phyloP scores from a whole-genome alignment of 2,888 invertebrate species.

The Hirtodrosophila cameraria region DNA sequence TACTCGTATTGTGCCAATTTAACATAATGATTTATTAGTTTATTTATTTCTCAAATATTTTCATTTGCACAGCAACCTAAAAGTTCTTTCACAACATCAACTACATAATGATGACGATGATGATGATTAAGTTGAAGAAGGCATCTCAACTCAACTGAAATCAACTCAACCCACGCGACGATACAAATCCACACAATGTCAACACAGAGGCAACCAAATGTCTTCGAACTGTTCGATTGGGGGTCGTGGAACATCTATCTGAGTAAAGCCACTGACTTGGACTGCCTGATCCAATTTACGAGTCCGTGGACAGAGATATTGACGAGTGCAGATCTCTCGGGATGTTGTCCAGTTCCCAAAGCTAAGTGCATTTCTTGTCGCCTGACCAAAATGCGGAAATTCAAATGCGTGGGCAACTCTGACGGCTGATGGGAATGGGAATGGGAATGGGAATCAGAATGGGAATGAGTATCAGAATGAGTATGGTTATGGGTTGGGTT shows the following conservation, averaged over 20 bases:
- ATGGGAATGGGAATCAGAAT: slow-evolving; percentile 9
- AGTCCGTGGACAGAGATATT: slow-evolving; percentile 62
- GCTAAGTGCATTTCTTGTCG: slow-evolving; percentile 51
- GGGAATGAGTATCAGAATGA: neutral
- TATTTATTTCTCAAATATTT: slow-evolving; percentile 75
- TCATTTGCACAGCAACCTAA: slow-evolving; percentile 44
- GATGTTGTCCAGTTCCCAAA: slow-evolving; percentile 2
- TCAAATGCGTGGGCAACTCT: slow-evolving; percentile 69
- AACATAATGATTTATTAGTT: slow-evolving; percentile 76
- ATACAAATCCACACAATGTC: slow-evolving; percentile 48
- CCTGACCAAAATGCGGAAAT: slow-evolving; percentile 66
- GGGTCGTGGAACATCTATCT: slow-evolving; percentile 37
- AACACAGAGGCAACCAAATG: slow-evolving; percentile 38
- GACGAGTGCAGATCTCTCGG: slow-evolving; percentile 29
- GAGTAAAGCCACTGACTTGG: slow-evolving; percentile 51
- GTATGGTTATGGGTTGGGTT: too few species aligned
- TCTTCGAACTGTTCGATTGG: slow-evolving; percentile 56
- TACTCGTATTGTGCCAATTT: slow-evolving; percentile 67
- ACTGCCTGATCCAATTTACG: slow-evolving; percentile 60
- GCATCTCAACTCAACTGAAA: neutral
- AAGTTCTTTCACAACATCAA: slow-evolving; percentile 66
- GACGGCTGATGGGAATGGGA: slow-evolving; percentile 9
- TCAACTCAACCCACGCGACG: slow-evolving; percentile 39
- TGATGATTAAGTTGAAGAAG: slow-evolving; percentile 12
- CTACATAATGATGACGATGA: neutral